phyloP scores from a whole-genome alignment of 1,140 invertebrate genomes.

The Triops cancriformis region DNA sequence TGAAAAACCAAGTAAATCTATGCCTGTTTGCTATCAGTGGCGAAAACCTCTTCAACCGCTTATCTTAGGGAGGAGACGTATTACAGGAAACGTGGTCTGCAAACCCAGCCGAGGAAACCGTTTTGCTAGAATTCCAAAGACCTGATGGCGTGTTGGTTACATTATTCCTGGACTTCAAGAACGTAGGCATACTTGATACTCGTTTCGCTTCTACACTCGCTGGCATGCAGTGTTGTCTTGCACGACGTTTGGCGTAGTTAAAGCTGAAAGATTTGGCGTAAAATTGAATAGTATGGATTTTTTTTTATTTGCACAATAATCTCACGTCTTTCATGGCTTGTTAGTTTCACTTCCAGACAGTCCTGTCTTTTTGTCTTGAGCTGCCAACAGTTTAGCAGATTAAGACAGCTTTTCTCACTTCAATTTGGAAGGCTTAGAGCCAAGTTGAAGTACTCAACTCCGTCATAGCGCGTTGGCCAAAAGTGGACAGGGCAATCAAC shows the following conservation, averaged over 20 bases:
- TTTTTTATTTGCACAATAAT: no score
- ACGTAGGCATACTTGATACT: slow-evolving; percentile 53
- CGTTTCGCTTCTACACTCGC: slow-evolving; percentile 18
- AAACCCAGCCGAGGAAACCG: slow-evolving; percentile 79
- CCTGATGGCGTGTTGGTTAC: slow-evolving; percentile 84
- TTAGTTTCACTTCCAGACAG: background rate
- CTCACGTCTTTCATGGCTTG: background rate
- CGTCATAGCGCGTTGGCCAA: slow-evolving; percentile 22
- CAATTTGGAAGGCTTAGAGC: slow-evolving; percentile 5
- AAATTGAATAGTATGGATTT: no score
- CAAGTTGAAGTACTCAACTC: slow-evolving; percentile 1
- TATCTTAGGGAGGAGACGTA: slow-evolving; percentile 76
- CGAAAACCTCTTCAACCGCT: slow-evolving; percentile 19
- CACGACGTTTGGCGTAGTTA: no score
- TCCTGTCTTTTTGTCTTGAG: background rate
- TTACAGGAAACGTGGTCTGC: slow-evolving; percentile 82
- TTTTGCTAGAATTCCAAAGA: slow-evolving; percentile 77
- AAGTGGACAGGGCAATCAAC: slow-evolving; percentile 16
- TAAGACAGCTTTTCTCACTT: background rate
- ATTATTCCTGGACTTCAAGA: slow-evolving; percentile 86
- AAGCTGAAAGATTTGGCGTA: no score
- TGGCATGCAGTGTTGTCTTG: background rate
- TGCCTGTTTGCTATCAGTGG: slow-evolving; percentile 23
- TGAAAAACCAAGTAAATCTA: slow-evolving; percentile 54
- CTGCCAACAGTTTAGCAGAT: background rate